Conservation (phyloP, 2,113 vertebrate genomes). For the Ceyx margarethae region DNA sequence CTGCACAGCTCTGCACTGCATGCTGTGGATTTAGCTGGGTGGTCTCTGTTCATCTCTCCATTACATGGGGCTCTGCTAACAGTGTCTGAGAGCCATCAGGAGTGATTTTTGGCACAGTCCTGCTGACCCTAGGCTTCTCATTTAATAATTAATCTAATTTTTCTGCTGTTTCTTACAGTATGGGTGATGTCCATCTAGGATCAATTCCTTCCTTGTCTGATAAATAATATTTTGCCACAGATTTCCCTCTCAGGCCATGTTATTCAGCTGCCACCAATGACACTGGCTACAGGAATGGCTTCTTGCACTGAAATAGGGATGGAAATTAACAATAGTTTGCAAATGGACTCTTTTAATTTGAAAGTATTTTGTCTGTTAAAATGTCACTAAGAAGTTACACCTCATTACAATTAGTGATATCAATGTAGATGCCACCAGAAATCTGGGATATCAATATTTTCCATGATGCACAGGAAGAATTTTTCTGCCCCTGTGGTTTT, state of each 20-base stretch:
- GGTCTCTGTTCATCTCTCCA: neutral
- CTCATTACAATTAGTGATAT: neutral
- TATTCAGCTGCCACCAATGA: neutral
- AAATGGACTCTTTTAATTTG: neutral
- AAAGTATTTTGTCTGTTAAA: neutral
- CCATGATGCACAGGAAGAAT: neutral
- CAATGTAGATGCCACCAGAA: neutral
- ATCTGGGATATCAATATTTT: neutral
- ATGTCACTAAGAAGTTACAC: neutral
- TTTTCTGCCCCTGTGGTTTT: neutral
- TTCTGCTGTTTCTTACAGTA: neutral
- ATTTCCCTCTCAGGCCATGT: neutral
- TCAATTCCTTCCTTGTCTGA: neutral
- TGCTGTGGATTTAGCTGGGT: neutral
- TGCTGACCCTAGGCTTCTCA: neutral
- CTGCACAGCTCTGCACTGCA: neutral
- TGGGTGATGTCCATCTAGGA: neutral
- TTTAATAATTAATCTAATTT: neutral
- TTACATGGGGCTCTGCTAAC: neutral
- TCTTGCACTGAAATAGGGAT: neutral
- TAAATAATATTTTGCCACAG: neutral
- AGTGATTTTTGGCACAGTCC: neutral
- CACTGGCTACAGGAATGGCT: neutral
- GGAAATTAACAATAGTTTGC: neutral
- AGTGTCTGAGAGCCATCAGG: neutral